Conservation (phyloP, 1,140 invertebrate genomes). For the Doryteuthis pealeii region DNA sequence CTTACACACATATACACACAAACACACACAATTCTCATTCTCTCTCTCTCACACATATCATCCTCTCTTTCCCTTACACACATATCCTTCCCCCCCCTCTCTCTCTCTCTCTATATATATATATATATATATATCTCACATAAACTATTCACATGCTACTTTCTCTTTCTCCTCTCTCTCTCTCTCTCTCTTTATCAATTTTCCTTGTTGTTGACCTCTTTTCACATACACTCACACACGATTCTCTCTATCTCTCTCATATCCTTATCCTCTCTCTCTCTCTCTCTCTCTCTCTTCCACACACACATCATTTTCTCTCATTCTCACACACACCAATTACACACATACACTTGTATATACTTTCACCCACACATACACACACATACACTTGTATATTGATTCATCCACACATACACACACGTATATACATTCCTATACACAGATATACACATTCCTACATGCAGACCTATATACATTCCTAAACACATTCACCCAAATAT, state of each 20-base stretch:
- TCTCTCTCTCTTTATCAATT: neutral
- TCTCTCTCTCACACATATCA: too few species aligned
- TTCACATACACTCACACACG: neutral
- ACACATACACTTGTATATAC: neutral
- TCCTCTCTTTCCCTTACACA: too few species aligned
- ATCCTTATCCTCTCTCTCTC: too few species aligned
- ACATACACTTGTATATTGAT: neutral
- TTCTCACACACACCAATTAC: neutral
- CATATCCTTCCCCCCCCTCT: too few species aligned
- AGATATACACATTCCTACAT: neutral
- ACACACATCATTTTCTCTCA: neutral
- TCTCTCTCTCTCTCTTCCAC: too few species aligned
- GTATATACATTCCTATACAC: neutral
- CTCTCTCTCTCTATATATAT: too few species aligned
- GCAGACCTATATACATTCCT: neutral
- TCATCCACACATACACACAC: neutral
- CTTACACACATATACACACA: too few species aligned
- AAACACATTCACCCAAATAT: neutral
- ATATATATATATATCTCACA: neutral
- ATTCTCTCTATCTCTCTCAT: too few species aligned
- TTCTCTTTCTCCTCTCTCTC: conserved; percentile 7
- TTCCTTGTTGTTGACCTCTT: neutral
- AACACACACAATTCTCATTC: too few species aligned
- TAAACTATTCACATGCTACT: neutral
- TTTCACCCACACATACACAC: neutral